These are phyloP conservation scores for Gallinago nigripennis DNA, from an alignment of 2,797 vertebrate species.

Conservation along the genomic window DNA sequence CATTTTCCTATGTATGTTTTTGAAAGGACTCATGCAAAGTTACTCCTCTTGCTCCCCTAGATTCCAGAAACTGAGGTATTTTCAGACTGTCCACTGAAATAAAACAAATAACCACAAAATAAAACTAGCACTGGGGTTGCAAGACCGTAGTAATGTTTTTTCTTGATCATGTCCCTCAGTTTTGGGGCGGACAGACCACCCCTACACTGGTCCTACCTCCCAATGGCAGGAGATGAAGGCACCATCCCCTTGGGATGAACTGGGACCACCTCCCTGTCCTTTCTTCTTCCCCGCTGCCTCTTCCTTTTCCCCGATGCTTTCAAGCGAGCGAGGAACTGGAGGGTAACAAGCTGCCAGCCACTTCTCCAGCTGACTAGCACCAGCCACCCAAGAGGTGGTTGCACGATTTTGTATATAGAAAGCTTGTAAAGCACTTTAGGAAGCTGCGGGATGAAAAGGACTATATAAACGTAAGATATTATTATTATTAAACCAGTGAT, in stretches of 20 bases:
- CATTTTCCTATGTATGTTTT: not conserved
- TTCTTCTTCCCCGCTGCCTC: not conserved
- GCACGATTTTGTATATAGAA: not conserved
- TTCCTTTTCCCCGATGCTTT: not conserved
- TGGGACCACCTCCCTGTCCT: accelerated
- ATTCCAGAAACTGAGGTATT: not conserved
- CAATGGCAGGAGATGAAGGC: accelerated
- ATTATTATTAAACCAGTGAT: slow-evolving; percentile 67
- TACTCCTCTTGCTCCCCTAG: not conserved
- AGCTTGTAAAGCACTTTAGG: slow-evolving; percentile 58
- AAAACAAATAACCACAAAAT: not conserved
- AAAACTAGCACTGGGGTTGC: not conserved
- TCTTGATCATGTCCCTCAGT: not conserved
- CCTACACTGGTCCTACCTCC: not conserved
- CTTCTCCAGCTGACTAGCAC: slow-evolving; percentile 16
- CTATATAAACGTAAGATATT: slow-evolving; percentile 62
- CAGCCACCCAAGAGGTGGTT: slow-evolving; percentile 61
- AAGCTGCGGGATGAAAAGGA: slow-evolving; percentile 59
- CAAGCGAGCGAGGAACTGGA: accelerated
- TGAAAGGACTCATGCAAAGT: not conserved
- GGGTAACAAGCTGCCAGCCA: slow-evolving; percentile 6
- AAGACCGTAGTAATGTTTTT: accelerated
- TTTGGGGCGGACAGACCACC: not conserved
- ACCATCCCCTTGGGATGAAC: not conserved
- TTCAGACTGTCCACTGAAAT: not conserved